phyloP scores from a whole-genome alignment of 1,140 invertebrate genomes.

The Anoplolepis gracilipes region DNA sequence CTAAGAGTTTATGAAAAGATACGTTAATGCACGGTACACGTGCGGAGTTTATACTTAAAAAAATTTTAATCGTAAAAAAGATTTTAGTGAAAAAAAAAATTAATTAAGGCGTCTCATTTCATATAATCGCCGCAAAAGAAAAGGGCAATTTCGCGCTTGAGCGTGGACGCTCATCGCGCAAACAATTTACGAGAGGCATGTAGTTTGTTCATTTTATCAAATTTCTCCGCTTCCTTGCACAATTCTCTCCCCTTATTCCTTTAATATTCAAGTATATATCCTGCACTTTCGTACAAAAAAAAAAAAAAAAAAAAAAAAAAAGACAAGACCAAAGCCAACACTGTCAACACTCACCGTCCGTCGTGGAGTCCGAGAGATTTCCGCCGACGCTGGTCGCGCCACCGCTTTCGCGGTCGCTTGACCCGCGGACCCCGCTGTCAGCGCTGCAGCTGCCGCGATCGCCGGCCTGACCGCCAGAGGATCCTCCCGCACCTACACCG shows the following conservation, averaged over 20 bases:
- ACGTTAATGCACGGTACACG: too few relatives aligned
- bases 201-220: not conserved
- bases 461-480: slow-evolving; percentile 85
- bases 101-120: too few relatives aligned
- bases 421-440: slow-evolving; percentile 94
- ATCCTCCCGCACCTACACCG: slow-evolving; percentile 82
- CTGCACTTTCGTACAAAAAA: too few relatives aligned
- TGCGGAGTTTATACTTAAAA: too few relatives aligned
- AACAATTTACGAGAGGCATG: too few relatives aligned
- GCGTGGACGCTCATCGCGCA: too few relatives aligned
- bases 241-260: not conserved
- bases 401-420: slow-evolving; percentile 92
- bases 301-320: too few relatives aligned
- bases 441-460: slow-evolving; percentile 94
- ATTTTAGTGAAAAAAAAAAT: too few relatives aligned
- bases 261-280: not conserved
- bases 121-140: too few relatives aligned
- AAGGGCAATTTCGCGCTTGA: too few relatives aligned
- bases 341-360: slow-evolving; percentile 87
- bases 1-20: too few relatives aligned
- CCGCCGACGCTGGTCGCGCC: slow-evolving; percentile 90
- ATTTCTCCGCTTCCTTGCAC: not conserved
- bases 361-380: slow-evolving; percentile 92
- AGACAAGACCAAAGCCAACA: not conserved
- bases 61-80: too few relatives aligned